phyloP scores from a whole-genome alignment of 2,797 vertebrate species.

The Pagetopsis macropterus region DNA sequence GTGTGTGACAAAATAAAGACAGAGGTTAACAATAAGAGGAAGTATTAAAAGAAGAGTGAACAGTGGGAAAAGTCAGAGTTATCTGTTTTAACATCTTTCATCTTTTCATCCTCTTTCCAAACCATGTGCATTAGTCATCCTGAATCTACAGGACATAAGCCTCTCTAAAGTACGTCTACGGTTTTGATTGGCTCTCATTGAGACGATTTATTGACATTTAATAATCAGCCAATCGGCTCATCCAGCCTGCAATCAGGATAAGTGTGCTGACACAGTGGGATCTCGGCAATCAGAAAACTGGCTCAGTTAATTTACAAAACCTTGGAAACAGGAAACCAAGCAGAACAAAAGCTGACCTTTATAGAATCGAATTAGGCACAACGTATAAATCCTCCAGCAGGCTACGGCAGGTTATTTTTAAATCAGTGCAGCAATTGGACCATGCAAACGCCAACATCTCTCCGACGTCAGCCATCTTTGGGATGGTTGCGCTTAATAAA shows the following conservation, averaged over 20 bases:
- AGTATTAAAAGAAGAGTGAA: constrained; percentile 5
- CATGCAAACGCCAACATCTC: constrained; percentile 30
- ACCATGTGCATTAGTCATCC: constrained; percentile 17
- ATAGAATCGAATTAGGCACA: constrained; percentile 49
- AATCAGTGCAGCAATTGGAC: constrained; percentile 50
- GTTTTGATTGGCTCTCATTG: constrained; percentile 50
- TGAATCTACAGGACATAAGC: background rate
- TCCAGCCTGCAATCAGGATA: constrained; percentile 40
- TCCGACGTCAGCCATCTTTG: constrained; percentile 18
- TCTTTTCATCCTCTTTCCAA: background rate
- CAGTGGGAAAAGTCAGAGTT: background rate
- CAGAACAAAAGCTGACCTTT: constrained; percentile 69
- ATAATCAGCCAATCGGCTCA: constrained; percentile 57
- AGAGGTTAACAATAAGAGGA: background rate
- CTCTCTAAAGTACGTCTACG: constrained; percentile 4
- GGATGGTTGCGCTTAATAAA: constrained; percentile 35
- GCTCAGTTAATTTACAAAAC: constrained; percentile 49
- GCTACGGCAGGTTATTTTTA: constrained; percentile 20
- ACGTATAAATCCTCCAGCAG: constrained; percentile 48
- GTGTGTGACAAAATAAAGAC: background rate
- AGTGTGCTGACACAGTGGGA: constrained; percentile 61
- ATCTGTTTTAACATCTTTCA: constrained; percentile 1
- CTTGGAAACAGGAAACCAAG: constrained; percentile 49
- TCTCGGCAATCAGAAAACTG: constrained; percentile 38
- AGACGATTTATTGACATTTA: constrained; percentile 51